Evolutionary conservation across 1,140 invertebrate genomes (phyloP), one percentile per base, ranked within the genome.

Genomic region (Chymomyza costata): DNA sequence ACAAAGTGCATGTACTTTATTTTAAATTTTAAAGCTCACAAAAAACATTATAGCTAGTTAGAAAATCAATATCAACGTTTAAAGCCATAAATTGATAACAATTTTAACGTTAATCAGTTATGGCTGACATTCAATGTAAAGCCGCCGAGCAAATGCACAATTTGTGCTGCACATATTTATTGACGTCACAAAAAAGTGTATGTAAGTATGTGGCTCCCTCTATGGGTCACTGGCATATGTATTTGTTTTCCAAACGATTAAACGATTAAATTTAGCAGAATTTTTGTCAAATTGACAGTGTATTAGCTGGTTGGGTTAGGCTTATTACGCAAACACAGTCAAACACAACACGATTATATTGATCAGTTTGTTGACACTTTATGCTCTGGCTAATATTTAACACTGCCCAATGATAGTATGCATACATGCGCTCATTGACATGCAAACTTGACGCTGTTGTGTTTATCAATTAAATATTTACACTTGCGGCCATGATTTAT

Each of bases 1-100:
- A n/a, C n/a, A n/a, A n/a, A n/a, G n/a, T n/a, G n/a, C n/a, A n/a
- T n/a, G n/a, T n/a, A n/a, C n/a, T n/a, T n/a, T n/a, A n/a, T n/a
- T n/a, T n/a, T n/a, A n/a, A n/a, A n/a, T n/a, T n/a, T n/a, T n/a
- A n/a, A n/a, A n/a, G n/a, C n/a, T n/a, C n/a, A n/a, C n/a, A n/a
- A n/a, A n/a, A n/a, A n/a, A n/a, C n/a, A n/a, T n/a, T n/a, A n/a
- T n/a, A n/a, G n/a, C n/a, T n/a, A n/a, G n/a, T n/a, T n/a, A n/a
- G n/a, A n/a, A n/a, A n/a, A n/a, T n/a, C n/a, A n/a, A n/a, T n/a
- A n/a, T n/a, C n/a, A n/a, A n/a, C n/a, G n/a, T n/a, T n/a, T n/a
- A n/a, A n/a, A n/a, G n/a, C n/a, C 78, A 61, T 61, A 78, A 70
- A 78, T 76, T 76, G 70, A 76, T 76, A 76, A 78, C 71, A 62